Percentiles rank a stretch among this genome's conserved stretches.
These are phyloP conservation scores for Macrophya alboannulata DNA, from an alignment of 2,888 invertebrate genomes.

Conservation along the genomic window DNA sequence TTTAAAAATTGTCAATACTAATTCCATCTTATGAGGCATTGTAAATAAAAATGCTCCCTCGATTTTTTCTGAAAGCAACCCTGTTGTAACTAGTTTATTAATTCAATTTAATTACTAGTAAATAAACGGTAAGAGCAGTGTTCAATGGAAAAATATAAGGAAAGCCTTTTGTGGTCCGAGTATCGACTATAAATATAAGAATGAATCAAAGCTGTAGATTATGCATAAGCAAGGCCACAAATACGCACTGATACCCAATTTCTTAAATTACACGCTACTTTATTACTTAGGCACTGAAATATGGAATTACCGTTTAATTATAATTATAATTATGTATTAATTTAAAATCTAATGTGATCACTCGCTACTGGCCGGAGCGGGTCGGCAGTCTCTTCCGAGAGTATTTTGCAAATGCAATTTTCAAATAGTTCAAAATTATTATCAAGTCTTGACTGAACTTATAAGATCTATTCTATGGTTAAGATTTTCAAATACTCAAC, in stretches of 20 bases:
- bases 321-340: conserved; percentile 57
- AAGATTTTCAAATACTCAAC: not conserved
- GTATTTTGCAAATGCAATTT: conserved; percentile 40
- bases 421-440: not conserved
- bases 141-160: not conserved
- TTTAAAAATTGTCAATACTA: not conserved
- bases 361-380: conserved; percentile 67
- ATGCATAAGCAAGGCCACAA: conserved; percentile 63
- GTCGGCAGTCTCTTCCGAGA: conserved; percentile 58
- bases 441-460: conserved; percentile 8
- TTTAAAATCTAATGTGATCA: conserved; percentile 58
- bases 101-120: conserved; percentile 5
- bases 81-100: conserved; percentile 3
- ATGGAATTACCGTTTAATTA: conserved; percentile 70
- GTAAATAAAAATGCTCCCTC: conserved; percentile 33
- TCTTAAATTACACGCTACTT: conserved; percentile 68
- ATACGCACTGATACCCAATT: conserved; percentile 63
- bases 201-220: conserved; percentile 52
- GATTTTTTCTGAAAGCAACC: conserved; percentile 37
- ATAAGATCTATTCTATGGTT: not conserved
- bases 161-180: conserved; percentile 33
- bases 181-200: conserved; percentile 50
- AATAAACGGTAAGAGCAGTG: not conserved
- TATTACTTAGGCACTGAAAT: conserved; percentile 75
- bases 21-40: not conserved